Percentiles rank a stretch among this genome's conserved stretches.
These are phyloP conservation scores for Luperina testacea DNA, from an alignment of 2,888 invertebrate species.

Conservation along the genomic window DNA sequence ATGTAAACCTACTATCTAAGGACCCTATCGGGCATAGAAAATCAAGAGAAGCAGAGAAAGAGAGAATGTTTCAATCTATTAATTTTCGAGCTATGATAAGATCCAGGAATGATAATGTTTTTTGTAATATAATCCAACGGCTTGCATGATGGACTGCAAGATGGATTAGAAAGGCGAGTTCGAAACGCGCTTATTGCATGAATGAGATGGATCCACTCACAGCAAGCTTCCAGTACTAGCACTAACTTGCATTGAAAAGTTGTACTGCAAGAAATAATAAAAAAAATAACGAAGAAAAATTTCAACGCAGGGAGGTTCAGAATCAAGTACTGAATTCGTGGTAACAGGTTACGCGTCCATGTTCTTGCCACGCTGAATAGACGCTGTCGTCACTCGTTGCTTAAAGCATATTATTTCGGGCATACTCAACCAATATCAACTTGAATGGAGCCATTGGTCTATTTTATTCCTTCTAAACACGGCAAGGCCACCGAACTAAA, in stretches of 20 bases:
- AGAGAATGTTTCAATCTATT: not conserved
- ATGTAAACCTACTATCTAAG: not conserved
- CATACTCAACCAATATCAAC: slow-evolving; percentile 16
- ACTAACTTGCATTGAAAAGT: not conserved
- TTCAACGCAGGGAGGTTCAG: no score
- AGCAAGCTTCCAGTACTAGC: not conserved
- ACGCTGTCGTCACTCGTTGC: not conserved
- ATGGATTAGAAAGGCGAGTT: not conserved
- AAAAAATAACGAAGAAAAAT: not conserved
- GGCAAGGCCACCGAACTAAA: not conserved
- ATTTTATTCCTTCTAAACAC: slow-evolving; percentile 19
- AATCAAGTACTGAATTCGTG: no score
- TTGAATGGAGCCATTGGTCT: slow-evolving; percentile 22
- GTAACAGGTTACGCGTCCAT: no score
- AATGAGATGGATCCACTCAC: not conserved
- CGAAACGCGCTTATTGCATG: not conserved
- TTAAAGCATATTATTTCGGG: slow-evolving; percentile 3
- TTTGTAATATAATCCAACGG: no score
- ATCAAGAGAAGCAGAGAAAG: not conserved
- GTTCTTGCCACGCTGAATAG: not conserved
- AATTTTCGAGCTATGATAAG: not conserved
- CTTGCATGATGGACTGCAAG: not conserved
- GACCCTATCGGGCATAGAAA: not conserved
- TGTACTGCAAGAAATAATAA: not conserved
- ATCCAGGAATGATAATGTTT: not conserved